A percentile compares a stretch with the other conserved stretches of the same genome.
These are phyloP conservation scores for Hestina assimilis DNA, from an alignment of 1,140 invertebrate species.

Conservation along the genomic window DNA sequence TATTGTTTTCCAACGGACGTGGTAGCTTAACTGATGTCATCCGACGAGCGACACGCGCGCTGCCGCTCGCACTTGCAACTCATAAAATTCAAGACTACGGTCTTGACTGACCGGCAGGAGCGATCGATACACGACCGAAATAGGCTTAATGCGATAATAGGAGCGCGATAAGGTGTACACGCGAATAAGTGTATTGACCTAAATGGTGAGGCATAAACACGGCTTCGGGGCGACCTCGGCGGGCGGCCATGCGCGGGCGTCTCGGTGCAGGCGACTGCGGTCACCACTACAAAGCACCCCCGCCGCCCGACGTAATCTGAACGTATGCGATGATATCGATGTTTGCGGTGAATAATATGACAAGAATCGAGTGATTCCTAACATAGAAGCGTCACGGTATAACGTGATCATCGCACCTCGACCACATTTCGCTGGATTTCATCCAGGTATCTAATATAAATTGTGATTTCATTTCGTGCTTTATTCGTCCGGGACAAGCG, in stretches of 20 bases:
- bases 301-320: slow-evolving; percentile 63
- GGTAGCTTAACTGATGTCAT: slow-evolving; percentile 74
- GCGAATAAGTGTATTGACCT: slow-evolving; percentile 74
- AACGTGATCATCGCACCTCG: slow-evolving; percentile 15
- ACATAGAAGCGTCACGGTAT: slow-evolving; percentile 15
- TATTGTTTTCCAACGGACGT: slow-evolving; percentile 65
- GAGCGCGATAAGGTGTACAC: slow-evolving; percentile 71
- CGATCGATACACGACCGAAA: slow-evolving; percentile 70
- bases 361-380: slow-evolving; percentile 45
- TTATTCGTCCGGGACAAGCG: not conserved
- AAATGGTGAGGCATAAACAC: slow-evolving; percentile 55
- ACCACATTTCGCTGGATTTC: slow-evolving; percentile 53
- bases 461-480: slow-evolving; percentile 15
- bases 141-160: slow-evolving; percentile 73
- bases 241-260: slow-evolving; percentile 62
- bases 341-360: slow-evolving; percentile 66
- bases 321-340: slow-evolving; percentile 65
- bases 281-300: slow-evolving; percentile 56
- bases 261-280: slow-evolving; percentile 64
- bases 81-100: slow-evolving; percentile 61
- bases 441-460: slow-evolving; percentile 44
- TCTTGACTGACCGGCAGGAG: slow-evolving; percentile 40
- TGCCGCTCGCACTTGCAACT: slow-evolving; percentile 51
- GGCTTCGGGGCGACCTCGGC: slow-evolving; percentile 65
- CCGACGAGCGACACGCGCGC: slow-evolving; percentile 63